Evolutionary conservation across 2,797 vertebrate species (phyloP), one percentile per base, ranked within the genome.

Genomic region (Podargus strigoides): DNA sequence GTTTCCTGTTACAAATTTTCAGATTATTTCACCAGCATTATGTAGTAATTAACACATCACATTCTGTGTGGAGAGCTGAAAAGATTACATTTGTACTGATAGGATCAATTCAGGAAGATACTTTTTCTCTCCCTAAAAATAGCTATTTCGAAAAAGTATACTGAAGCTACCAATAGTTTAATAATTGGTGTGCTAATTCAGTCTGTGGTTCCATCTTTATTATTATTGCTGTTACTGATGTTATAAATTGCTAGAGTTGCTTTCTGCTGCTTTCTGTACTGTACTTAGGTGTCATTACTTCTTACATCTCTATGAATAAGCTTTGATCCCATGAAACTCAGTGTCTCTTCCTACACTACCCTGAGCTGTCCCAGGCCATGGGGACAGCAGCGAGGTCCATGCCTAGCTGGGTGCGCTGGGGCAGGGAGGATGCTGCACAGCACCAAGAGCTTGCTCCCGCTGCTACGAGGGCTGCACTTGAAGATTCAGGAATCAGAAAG

Each of bases 361-460:
- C 34, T 60, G 19, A 74, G 32, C 22, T 74, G 14, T 52, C 26
- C 66, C 3, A 1, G 49, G 36, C 37, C 32, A 68, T 11, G 52
- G 52, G 34, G 24, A 46, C 0, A 0, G 27, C 44, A 28, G 44
- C 2, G 1, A 37, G 14, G 17, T n/a, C 46, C 1, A 1, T 46
- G 42, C 55, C 85, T 44, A 50, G 24, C 42, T 0, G 0, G n/a
- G 5, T 20, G 63, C 0, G 0, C 64, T 50, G 6, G 1, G 46
- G 34, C 36, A 39, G 12, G 19, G 36, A 75, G 41, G 32, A 32
- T 28, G 41, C 49, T 87, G 46, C 1, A 0, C 24, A n/a, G 52
- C 69, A 34, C 55, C 0, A 0, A n/a, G 62, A 60, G 10, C 46
- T 84, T 42, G 32, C 24, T 85, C 14, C 50, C 7, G 0, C 27